Evolutionary conservation across 2,888 invertebrate genomes (phyloP), one percentile per base, ranked within the genome.

Genomic region (Xestia xanthographa): DNA sequence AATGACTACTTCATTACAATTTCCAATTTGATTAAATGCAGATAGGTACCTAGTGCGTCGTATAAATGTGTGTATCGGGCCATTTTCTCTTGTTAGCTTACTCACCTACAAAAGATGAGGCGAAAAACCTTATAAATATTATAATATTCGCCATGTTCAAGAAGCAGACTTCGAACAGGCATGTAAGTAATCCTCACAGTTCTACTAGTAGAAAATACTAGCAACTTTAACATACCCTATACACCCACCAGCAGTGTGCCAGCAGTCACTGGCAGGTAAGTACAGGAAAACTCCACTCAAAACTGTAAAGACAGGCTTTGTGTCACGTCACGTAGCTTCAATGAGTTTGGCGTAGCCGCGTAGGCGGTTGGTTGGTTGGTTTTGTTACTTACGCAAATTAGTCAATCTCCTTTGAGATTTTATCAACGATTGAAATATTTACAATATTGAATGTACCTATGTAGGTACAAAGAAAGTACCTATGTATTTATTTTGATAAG

Each of bases 1-100:
- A 77, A 88, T 79, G 80, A 83, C 69, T 83, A 69, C 60, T 60
- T 81, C 78, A 88, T 88, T 79, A 72, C 72, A 81, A 82, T 86
- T 81, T 79, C 75, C 76, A 82, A 79, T 83, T 79, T 77, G 53
- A 66, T 83, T 78, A 80, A 74, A 73, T 86, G 75, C 69, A 60
- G 70, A 71, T 74, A 45, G 22, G 43, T 50, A n/a, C n/a, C n/a
- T n/a, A 58, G 60, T 43, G 69, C 38, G 53, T 29, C 20, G 66
- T 72, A 8, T 62, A 62, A 48, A 53, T 65, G 70, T 67, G 45
- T 60, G 17, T 69, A 56, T 56, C 41, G 60, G n/a, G 38, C 45
- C 34, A 56, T 82, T 82, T 82, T 71, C 60, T n/a, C 60, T 75
- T 63, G n/a, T 63, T 56, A 26, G 26, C 14, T 56, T 58, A 29